phyloP scores from a whole-genome alignment of 2,797 vertebrate species.

The Muraenolepis orangiensis region DNA sequence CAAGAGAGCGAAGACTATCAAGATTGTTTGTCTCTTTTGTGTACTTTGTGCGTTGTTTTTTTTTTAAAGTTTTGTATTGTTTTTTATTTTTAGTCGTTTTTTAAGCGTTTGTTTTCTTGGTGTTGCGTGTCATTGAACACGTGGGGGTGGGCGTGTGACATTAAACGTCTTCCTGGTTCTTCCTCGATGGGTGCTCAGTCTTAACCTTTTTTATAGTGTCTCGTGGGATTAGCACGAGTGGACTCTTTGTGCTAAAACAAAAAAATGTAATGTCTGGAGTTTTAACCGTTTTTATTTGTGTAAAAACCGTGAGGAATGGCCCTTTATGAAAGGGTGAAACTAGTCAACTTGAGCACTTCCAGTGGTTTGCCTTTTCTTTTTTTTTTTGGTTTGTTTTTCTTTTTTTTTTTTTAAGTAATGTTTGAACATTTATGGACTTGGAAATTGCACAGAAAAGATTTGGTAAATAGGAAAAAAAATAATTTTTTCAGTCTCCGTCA shows the following conservation, averaged over 20 bases:
- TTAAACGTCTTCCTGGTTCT: slow-evolving; percentile 79
- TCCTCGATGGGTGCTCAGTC: slow-evolving; percentile 22
- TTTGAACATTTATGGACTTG: not conserved
- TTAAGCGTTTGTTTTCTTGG: not conserved
- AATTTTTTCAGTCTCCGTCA: not conserved
- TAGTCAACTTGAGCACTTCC: not conserved
- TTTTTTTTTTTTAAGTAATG: not conserved
- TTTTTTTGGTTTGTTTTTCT: not conserved
- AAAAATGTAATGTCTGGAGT: not conserved
- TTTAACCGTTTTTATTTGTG: no score
- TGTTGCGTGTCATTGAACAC: slow-evolving; percentile 80
- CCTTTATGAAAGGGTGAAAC: not conserved
- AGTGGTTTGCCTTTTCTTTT: not conserved
- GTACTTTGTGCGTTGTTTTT: slow-evolving; percentile 71
- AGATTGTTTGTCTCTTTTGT: not conserved
- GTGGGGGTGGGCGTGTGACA: slow-evolving; percentile 77
- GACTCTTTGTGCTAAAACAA: not conserved
- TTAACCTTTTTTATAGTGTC: not conserved
- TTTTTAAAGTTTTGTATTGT: slow-evolving; percentile 1
- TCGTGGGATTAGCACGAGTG: not conserved
- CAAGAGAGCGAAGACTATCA: not conserved
- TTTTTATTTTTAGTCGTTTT: not conserved
- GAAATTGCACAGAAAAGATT: not conserved
- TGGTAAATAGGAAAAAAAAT: not conserved
- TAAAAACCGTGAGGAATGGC: no score